Conservation (phyloP, 2,888 invertebrate genomes). For the Drosophila antonietae region DNA sequence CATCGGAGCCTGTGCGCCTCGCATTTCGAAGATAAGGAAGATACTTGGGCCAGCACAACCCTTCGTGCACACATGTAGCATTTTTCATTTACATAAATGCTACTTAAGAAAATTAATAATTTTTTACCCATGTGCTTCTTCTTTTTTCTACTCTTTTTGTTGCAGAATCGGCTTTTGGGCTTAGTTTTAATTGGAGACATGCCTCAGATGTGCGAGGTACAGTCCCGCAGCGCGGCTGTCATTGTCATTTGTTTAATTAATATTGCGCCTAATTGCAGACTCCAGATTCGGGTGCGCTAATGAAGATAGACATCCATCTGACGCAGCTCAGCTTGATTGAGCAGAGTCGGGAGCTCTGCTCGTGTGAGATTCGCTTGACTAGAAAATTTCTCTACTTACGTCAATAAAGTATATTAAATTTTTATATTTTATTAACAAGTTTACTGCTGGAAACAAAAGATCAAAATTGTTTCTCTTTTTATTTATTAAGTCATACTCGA, state of each 20-base stretch:
- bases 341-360: not conserved
- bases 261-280: constrained; percentile 38
- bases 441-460: no score
- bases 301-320: constrained; percentile 14
- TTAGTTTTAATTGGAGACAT: constrained; percentile 52
- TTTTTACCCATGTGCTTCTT: constrained; percentile 18
- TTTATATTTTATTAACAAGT: no score
- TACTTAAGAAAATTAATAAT: constrained; percentile 70
- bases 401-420: no score
- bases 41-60: constrained; percentile 34
- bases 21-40: constrained; percentile 60
- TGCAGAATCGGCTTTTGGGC: constrained; percentile 38
- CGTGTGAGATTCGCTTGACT: no score
- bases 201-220: constrained; percentile 27
- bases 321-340: not conserved
- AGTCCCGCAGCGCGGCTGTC: constrained; percentile 17
- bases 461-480: no score
- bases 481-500: no score
- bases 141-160: constrained; percentile 8
- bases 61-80: constrained; percentile 39
- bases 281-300: constrained; percentile 15
- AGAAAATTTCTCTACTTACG: no score
- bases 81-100: constrained; percentile 76
- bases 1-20: constrained; percentile 37
- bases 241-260: constrained; percentile 62